Evolutionary conservation across 2,888 invertebrate genomes (phyloP).

Genomic region (Aphidoletes aphidimyza): DNA sequence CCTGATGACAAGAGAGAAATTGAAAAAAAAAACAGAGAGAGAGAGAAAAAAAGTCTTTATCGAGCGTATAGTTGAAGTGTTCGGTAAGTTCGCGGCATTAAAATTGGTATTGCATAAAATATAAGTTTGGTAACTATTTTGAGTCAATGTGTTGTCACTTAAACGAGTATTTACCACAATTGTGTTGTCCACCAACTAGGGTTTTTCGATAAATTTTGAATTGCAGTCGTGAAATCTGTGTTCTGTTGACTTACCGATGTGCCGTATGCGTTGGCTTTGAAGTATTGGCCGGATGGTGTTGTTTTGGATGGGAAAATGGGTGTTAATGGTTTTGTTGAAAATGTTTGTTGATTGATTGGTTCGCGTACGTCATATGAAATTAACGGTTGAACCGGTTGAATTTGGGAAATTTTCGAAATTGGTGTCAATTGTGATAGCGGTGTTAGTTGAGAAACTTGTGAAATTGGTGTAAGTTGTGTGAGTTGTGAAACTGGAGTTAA

Average conservation of each 20-base stretch:
- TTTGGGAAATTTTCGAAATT: constrained; percentile 61
- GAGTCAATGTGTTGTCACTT: not conserved
- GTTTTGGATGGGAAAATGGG: not conserved
- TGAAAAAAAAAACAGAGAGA: no score
- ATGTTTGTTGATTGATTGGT: not conserved
- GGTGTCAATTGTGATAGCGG: constrained; percentile 60
- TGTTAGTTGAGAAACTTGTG: constrained; percentile 6
- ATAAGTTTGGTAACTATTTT: no score
- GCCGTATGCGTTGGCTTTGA: not conserved
- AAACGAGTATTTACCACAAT: constrained; percentile 42
- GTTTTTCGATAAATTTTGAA: constrained; percentile 39
- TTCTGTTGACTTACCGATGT: constrained; percentile 12
- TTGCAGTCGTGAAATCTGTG: constrained; percentile 15
- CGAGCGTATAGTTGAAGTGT: no score
- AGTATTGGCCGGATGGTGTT: not conserved
- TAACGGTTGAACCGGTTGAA: constrained; percentile 9
- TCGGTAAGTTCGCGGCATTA: no score
- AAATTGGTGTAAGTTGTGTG: constrained; percentile 60
- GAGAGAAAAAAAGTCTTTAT: no score
- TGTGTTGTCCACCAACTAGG: constrained; percentile 54
- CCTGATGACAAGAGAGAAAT: no score
- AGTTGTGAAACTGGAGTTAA: not conserved
- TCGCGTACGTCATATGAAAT: constrained; percentile 43
- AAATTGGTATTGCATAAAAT: no score
- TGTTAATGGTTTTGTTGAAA: constrained; percentile 6